Conservation (phyloP, 2,888 invertebrate genomes). For the Venustoraphidia nigricollis region DNA sequence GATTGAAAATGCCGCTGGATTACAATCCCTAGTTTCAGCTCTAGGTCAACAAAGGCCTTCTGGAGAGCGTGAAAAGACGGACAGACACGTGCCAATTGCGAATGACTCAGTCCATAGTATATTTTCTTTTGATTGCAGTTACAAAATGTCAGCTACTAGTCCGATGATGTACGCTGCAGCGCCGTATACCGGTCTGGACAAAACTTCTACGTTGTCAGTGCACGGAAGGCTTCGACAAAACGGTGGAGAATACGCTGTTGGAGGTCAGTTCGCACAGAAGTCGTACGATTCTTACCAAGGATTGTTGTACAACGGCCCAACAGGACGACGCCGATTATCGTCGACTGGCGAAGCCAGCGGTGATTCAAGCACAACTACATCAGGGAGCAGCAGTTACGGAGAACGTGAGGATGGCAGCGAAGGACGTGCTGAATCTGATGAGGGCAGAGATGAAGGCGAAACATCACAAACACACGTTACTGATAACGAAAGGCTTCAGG, state of each 20-base stretch:
- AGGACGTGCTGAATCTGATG: slow-evolving; percentile 32
- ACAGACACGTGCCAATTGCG: too few species aligned
- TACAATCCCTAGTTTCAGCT: too few species aligned
- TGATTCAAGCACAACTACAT: slow-evolving; percentile 30
- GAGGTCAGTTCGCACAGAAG: slow-evolving; percentile 20
- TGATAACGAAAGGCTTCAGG: slow-evolving; percentile 47
- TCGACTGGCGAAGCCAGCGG: slow-evolving; percentile 41
- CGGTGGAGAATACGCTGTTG: not conserved
- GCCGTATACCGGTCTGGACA: slow-evolving; percentile 1
- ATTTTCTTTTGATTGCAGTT: too few species aligned
- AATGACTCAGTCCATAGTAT: too few species aligned
- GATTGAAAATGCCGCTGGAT: too few species aligned
- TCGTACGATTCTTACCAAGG: slow-evolving; percentile 24
- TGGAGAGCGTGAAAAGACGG: too few species aligned
- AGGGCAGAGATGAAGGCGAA: slow-evolving; percentile 23
- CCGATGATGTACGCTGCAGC: slow-evolving; percentile 1
- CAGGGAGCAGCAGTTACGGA: slow-evolving; percentile 31
- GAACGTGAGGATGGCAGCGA: slow-evolving; percentile 39
- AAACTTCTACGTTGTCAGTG: slow-evolving; percentile 5
- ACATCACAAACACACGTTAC: slow-evolving; percentile 32
- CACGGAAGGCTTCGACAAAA: slow-evolving; percentile 3
- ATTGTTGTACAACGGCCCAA: slow-evolving; percentile 16
- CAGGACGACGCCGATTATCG: slow-evolving; percentile 32
- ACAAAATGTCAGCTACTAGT: too few species aligned
- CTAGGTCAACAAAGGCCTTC: too few species aligned